phyloP scores from a whole-genome alignment of 2,797 vertebrate genomes.

The Huso huso region DNA sequence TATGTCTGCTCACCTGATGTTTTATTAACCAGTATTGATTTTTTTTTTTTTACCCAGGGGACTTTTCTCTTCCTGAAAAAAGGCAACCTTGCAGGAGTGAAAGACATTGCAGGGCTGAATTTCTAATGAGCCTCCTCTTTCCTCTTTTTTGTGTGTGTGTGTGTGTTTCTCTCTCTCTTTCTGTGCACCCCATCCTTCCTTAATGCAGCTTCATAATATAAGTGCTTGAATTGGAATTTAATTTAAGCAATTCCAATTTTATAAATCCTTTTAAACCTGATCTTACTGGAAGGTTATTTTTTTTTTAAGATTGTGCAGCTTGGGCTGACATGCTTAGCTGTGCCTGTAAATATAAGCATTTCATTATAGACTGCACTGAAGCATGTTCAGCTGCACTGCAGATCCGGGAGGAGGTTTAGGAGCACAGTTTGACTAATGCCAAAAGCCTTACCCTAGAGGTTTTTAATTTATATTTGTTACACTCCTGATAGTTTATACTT shows the following conservation, averaged over 20 bases:
- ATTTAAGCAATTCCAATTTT: slow-evolving; percentile 92
- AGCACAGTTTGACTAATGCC: slow-evolving; percentile 64
- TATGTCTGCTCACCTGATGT: slow-evolving; percentile 95
- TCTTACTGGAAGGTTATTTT: slow-evolving; percentile 82
- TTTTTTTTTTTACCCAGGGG: slow-evolving; percentile 69
- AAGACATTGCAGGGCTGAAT: slow-evolving; percentile 73
- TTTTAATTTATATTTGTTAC: slow-evolving; percentile 46
- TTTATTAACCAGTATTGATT: slow-evolving; percentile 98
- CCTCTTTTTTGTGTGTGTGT: slow-evolving; percentile 26
- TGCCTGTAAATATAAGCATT: slow-evolving; percentile 99
- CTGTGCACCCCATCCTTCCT: slow-evolving; percentile 55
- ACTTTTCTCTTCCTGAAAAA: slow-evolving; percentile 68
- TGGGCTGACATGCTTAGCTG: slow-evolving; percentile 90
- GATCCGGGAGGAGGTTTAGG: slow-evolving; percentile 58
- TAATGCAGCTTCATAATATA: slow-evolving; percentile 90
- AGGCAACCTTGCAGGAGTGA: slow-evolving; percentile 68
- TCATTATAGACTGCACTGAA: slow-evolving; percentile 97
- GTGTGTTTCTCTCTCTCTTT: slow-evolving; percentile 17
- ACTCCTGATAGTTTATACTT: slow-evolving; percentile 31
- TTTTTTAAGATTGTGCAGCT: slow-evolving; percentile 72
- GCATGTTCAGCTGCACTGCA: slow-evolving; percentile 74
- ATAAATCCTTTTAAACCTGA: slow-evolving; percentile 96
- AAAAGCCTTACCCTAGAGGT: slow-evolving; percentile 39
- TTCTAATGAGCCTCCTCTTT: slow-evolving; percentile 64
- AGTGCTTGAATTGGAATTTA: slow-evolving; percentile 89